Base-by-base conservation (phyloP, 2,888 invertebrate genomes). In the Gerris lacustris region DNA sequence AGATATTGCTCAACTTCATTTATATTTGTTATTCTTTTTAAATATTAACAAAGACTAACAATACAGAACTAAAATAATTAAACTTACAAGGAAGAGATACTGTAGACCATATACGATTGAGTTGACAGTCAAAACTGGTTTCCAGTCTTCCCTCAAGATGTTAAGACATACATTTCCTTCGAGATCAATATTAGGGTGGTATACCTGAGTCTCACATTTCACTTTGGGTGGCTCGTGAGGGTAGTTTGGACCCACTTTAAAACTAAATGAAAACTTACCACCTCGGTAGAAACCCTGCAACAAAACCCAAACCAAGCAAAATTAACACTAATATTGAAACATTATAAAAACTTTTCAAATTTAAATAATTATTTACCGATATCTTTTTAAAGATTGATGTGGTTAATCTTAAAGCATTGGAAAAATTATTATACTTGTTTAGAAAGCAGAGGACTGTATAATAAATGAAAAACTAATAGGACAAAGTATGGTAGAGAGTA, bases 221-320 rank as follows among this genome's bases (percentile, higher is more conserved):
- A 98, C 97, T 84, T 98, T 98, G 31, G 97, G 97, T 66, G 97
- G 96, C 81, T 97, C 96, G 79, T 97, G 97, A 45, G 97, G 97
- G 83, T 98, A 98, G 82, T 93, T 96, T 79, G 94, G 94, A 77
- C 96, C 95, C 79, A 98, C 93, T 86, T 93, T 94, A 85, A 98
- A 98, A 83, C 92, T 96, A 86, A 98, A 98, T 77, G 91, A 86
- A 83, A 98, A 98, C 80, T 91, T 85, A 73, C 97, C 97, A 76
- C 91, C 90, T 84, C 91, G 88, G 81, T 97, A 97, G 82, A 95
- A 96, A 70, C 96, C 96, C 87, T 88, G 77, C 63, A 80, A 80
- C 45, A 70, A 72, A 67, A 31, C 31, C 31, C 31, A 31, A 31
- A 31, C 31, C 31, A 31, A 31, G 31, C 62, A 72, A 6, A 63